Conservation (phyloP, 92 coral and sea anemone species). For the Parazoanthus darwini region DNA sequence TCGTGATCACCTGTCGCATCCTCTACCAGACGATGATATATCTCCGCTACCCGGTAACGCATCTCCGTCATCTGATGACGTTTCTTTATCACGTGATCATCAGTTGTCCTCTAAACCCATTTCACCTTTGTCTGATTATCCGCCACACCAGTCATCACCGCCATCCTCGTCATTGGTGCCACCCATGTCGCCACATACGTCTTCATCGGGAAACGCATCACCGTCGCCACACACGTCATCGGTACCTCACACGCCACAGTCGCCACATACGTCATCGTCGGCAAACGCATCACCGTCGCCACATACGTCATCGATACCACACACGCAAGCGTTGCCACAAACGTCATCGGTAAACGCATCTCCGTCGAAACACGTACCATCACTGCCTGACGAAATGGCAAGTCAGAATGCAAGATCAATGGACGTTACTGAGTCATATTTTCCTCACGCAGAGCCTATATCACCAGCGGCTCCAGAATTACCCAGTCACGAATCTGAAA, state of each 20-base stretch:
- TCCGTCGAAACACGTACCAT: conserved; percentile 7
- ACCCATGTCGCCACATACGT: conserved; percentile 1
- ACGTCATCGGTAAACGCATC: conserved; percentile 32
- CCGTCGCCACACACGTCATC: conserved; percentile 24
- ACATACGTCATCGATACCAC: conserved; percentile 13
- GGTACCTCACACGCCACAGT: not conserved
- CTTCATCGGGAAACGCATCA: not conserved
- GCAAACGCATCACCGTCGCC: conserved; percentile 27
- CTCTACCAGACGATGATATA: conserved; percentile 12
- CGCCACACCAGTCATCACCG: not conserved
- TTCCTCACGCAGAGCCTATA: conserved; percentile 80
- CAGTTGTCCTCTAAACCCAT: not conserved
- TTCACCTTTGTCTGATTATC: not conserved
- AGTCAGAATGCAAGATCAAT: not conserved
- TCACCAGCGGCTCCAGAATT: conserved; percentile 94
- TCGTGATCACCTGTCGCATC: not conserved
- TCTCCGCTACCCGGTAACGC: not conserved
- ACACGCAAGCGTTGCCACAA: not conserved
- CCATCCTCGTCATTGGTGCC: conserved; percentile 14
- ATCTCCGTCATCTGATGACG: not conserved
- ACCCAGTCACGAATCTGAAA: conserved; percentile 69
- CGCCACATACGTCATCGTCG: not conserved
- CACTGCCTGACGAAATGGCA: conserved; percentile 17
- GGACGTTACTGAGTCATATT: conserved; percentile 55
- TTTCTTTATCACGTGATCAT: conserved; percentile 8